Conservation (phyloP, 2,888 invertebrate species). For the Hesperia comma region DNA sequence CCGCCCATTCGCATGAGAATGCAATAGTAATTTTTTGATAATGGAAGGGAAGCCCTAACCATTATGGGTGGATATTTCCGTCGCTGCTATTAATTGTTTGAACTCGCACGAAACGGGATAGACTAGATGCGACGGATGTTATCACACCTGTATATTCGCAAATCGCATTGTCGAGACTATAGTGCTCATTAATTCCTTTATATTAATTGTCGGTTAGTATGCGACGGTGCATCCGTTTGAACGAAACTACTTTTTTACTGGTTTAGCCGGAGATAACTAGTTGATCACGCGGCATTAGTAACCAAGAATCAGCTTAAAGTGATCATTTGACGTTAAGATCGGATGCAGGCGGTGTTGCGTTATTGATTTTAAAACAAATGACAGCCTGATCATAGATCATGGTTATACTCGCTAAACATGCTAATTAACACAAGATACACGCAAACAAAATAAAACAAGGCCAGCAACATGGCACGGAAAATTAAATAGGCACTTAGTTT, state of each 20-base stretch:
- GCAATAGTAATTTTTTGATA: conserved; percentile 80
- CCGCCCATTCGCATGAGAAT: conserved; percentile 72
- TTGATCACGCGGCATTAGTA: conserved; percentile 42
- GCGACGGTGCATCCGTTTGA: conserved; percentile 67
- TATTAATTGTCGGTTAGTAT: conserved; percentile 72
- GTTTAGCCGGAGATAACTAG: conserved; percentile 46
- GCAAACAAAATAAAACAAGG: not conserved
- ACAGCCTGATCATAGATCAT: conserved; percentile 10
- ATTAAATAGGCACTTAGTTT: too few relatives aligned
- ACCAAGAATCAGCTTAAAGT: conserved; percentile 38
- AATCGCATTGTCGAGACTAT: conserved; percentile 62
- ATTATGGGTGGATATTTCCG: conserved; percentile 79
- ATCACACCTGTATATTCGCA: conserved; percentile 68
- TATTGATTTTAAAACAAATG: conserved; percentile 13
- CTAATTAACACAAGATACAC: not conserved
- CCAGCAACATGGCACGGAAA: too few relatives aligned
- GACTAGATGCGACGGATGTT: conserved; percentile 65
- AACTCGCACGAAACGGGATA: conserved; percentile 62
- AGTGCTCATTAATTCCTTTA: conserved; percentile 58
- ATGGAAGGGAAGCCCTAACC: conserved; percentile 68
- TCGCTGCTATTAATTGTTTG: conserved; percentile 66
- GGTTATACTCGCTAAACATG: not conserved
- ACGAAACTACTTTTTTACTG: conserved; percentile 67
- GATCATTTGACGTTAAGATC: conserved; percentile 42
- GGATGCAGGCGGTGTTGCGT: conserved; percentile 7